These are phyloP conservation scores for Lutjanus erythropterus DNA, from an alignment of 2,113 vertebrate genomes.

Conservation along the genomic window DNA sequence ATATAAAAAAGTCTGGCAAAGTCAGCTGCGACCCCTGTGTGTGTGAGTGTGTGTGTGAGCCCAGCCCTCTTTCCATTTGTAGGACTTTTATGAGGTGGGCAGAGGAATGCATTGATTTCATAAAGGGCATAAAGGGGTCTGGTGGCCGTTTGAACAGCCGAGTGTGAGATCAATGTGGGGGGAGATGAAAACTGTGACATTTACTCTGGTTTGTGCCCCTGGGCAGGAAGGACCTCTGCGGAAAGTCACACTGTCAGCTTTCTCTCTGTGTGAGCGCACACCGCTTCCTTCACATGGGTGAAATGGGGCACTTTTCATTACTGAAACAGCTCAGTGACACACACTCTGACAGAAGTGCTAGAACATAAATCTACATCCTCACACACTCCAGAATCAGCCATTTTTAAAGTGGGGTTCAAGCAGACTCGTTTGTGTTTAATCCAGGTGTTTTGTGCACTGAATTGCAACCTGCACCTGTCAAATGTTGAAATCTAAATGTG, in stretches of 20 bases:
- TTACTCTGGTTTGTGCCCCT: conserved; percentile 69
- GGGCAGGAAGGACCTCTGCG: conserved; percentile 63
- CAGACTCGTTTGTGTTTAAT: background rate
- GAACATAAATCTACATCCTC: conserved; percentile 25
- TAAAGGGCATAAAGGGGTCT: conserved; percentile 78
- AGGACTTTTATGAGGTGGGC: conserved; percentile 71
- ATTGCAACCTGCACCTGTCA: background rate
- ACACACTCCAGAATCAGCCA: background rate
- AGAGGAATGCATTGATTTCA: conserved; percentile 75
- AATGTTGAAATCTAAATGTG: background rate
- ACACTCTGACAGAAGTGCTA: background rate
- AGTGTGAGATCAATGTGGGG: conserved; percentile 71
- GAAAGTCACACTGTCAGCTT: conserved; percentile 60
- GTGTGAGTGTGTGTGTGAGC: background rate
- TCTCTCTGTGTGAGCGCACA: conserved; percentile 16
- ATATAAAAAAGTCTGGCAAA: conserved; percentile 50
- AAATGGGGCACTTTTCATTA: conserved; percentile 44
- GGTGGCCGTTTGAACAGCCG: conserved; percentile 64
- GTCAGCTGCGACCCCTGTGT: conserved; percentile 22
- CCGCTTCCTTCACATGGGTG: conserved; percentile 8
- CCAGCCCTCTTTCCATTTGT: conserved; percentile 39
- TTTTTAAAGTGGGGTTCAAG: background rate
- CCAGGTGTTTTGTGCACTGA: background rate
- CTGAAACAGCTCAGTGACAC: conserved; percentile 21
- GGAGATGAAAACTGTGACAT: conserved; percentile 77